These are phyloP conservation scores for Cyphomyrus plagiostoma DNA, from an alignment of 2,113 vertebrate genomes.

Conservation along the genomic window DNA sequence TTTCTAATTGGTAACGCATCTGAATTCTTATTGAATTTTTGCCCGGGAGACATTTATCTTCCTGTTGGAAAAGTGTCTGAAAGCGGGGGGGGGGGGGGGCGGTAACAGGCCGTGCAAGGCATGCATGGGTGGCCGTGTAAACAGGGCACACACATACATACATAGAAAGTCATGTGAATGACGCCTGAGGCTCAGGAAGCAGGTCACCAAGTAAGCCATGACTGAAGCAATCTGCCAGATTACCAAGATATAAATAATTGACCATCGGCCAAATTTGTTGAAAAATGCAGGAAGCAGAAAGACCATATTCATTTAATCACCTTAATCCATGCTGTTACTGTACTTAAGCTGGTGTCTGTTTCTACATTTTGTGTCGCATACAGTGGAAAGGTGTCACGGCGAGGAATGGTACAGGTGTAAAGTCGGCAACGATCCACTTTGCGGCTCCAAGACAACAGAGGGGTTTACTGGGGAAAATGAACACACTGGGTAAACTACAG, in stretches of 20 bases:
- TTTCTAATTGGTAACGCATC: constrained; percentile 34
- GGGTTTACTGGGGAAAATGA: too few species aligned
- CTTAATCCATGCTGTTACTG: neutral
- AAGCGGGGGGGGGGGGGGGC: neutral
- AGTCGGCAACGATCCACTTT: too few species aligned
- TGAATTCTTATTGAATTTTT: constrained; percentile 40
- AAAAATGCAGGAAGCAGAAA: neutral
- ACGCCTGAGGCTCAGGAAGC: neutral
- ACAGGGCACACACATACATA: neutral
- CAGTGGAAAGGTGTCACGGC: neutral
- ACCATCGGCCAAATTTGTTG: neutral
- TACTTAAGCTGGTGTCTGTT: neutral
- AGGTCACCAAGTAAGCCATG: neutral
- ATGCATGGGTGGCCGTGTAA: neutral
- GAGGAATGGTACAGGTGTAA: too few species aligned
- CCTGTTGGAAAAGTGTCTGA: constrained; percentile 20
- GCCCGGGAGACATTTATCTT: constrained; percentile 39
- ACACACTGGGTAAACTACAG: too few species aligned
- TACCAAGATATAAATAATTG: neutral
- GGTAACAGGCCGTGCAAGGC: neutral
- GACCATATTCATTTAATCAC: neutral
- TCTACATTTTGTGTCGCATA: neutral
- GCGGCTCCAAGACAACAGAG: too few species aligned
- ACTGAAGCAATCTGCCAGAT: constrained; percentile 5
- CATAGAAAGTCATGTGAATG: neutral